These are phyloP conservation scores for Anthrax anthrax DNA, from an alignment of 2,888 invertebrate genomes.

Conservation along the genomic window DNA sequence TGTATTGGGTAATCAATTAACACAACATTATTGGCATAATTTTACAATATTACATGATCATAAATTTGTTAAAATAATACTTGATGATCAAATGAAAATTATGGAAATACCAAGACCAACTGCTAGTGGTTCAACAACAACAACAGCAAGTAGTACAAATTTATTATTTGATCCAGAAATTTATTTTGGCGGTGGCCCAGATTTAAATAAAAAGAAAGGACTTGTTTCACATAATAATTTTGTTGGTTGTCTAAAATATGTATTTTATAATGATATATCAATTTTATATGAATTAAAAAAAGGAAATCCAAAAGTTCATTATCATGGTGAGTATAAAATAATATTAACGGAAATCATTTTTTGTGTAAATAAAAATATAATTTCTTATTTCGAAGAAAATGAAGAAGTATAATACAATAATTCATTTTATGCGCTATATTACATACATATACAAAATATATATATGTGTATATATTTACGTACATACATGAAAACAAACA, in stretches of 20 bases:
- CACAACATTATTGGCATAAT: conserved; percentile 76
- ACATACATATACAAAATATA: too few relatives aligned
- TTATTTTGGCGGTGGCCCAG: conserved; percentile 81
- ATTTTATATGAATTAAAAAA: conserved; percentile 77
- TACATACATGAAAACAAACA: too few relatives aligned
- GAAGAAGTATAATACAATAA: too few relatives aligned
- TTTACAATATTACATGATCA: conserved; percentile 72
- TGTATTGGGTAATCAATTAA: conserved; percentile 51
- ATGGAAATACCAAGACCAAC: conserved; percentile 54
- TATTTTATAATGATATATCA: conserved; percentile 85
- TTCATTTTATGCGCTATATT: too few relatives aligned
- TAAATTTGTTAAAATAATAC: conserved; percentile 53
- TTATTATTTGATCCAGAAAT: conserved; percentile 88
- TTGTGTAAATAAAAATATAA: too few relatives aligned
- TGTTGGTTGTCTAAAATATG: conserved; percentile 78
- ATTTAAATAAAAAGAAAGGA: conserved; percentile 68
- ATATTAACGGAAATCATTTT: not conserved
- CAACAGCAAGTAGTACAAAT: conserved; percentile 40
- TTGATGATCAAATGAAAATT: conserved; percentile 57
- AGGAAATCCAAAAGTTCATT: conserved; percentile 72
- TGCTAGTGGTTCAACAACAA: conserved; percentile 13
- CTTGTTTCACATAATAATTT: conserved; percentile 71
- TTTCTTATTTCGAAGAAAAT: too few relatives aligned
- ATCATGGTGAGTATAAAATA: conserved; percentile 38
- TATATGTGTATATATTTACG: too few relatives aligned